Evolutionary conservation across 1,140 invertebrate species (phyloP), one percentile per base, ranked within the genome.

Genomic region (Drosophila tani): DNA sequence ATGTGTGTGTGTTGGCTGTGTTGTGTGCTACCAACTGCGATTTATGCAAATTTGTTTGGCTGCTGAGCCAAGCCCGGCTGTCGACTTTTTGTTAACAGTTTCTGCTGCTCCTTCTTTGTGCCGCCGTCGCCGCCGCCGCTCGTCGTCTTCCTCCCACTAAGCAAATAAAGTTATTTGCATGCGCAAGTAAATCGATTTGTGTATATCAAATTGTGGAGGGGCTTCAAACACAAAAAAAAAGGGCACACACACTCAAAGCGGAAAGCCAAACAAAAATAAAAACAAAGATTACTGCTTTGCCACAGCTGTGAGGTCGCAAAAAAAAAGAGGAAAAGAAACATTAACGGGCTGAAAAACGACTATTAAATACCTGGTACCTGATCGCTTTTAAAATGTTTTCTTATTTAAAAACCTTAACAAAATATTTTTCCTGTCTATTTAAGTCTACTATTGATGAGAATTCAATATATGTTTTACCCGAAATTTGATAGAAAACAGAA

Each of bases 101-200:
- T 71, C 59, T 66, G 45, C 38, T 41, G 35, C 59, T 49, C 62
- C 47, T 56, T 29, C 43, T 49, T 40, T 65, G 35, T 60, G 32
- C 32, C 27, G 7, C 27, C 4, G n/a, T n/a, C 24, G 35, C 32
- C 17, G 27, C 15, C 29, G 47, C 35, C 40, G 11, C 51, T 0
- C n/a, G 40, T 11, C 27, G 41, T 29, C n/a, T 29, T 32, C 27
- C 49, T 19, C 29, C 43, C 66, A 64, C 77, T 81, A 71, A 84
- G 79, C 84, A 87, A 87, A 87, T 87, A 87, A 88, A 87, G 84
- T 77, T 88, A 88, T 90, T 88, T 88, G 85, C 84, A 90, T 88
- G 85, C 85, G 78, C 85, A 90, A 90, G 81, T 85, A 88, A 84
- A 88, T 88, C 84, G 85, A 90, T 90, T 90, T 88, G 84, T 90